phyloP scores from a whole-genome alignment of 2,113 vertebrate genomes.

The Prunella fulvescens region DNA sequence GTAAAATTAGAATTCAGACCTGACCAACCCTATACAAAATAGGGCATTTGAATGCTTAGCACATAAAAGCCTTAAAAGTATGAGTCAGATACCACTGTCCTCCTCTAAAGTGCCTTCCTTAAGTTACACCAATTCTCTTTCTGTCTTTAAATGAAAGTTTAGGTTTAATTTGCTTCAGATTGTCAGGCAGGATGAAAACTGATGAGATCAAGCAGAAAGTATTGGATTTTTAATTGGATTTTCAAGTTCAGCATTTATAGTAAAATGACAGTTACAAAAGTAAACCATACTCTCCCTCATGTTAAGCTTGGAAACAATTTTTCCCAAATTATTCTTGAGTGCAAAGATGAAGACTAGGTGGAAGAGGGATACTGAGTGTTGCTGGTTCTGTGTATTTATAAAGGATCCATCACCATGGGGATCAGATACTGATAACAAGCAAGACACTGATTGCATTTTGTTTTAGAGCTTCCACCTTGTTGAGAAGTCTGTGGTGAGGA shows the following conservation, averaged over 20 bases:
- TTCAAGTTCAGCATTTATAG: neutral
- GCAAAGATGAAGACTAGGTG: neutral
- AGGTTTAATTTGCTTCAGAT: neutral
- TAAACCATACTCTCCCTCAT: neutral
- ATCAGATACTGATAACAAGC: neutral
- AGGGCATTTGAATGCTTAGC: neutral
- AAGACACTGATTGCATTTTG: neutral
- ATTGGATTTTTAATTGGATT: constrained; percentile 8
- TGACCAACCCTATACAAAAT: neutral
- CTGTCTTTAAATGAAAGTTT: neutral
- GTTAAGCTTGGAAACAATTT: neutral
- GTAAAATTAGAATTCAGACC: neutral
- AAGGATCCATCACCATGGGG: neutral
- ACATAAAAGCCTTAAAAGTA: neutral
- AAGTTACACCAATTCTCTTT: neutral
- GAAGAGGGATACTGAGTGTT: neutral
- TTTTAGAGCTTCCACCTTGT: neutral
- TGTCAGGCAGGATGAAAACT: neutral
- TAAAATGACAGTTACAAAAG: neutral
- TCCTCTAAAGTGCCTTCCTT: neutral
- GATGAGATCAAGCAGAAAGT: neutral
- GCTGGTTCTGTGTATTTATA: neutral
- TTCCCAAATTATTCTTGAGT: neutral
- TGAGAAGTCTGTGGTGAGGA: neutral
- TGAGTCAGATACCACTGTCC: neutral